Base-by-base conservation (phyloP, 2,113 vertebrate species). In the Notiomystis cincta region DNA sequence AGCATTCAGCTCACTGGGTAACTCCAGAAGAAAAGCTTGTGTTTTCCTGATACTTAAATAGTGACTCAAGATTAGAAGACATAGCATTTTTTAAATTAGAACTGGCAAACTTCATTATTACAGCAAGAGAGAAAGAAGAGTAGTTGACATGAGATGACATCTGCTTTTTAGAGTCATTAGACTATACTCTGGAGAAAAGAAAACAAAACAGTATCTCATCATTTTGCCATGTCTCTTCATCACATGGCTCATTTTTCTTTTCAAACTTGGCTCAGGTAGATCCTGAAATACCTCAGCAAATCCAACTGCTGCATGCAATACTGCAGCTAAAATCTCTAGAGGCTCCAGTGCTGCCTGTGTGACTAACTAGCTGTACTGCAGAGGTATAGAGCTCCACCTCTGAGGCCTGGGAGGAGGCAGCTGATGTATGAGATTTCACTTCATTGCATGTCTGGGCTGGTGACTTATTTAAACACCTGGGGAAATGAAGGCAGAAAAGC, bases 121-220 rank as follows among this genome's bases (percentile, higher is more conserved):
- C 25, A 30, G 28, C 7, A 64, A 82, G 53, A 67, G 53, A 85
- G 48, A 70, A 91, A 57, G 33, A 82, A 69, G 22, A 56, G 12
- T 44, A 88, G 53, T 54, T 54, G 77, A 71, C 27, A 20, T 60
- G n/a, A 89, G 35, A 67, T 60, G 61, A 69, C 61, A 69, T 79
- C 57, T 84, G 37, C 35, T 93, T 94, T 95, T 96, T 67, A 61
- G n/a, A 76, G n/a, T 72, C 82, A 72, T 56, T 76, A 79, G 77
- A 65, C 20, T 40, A n/a, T 66, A 64, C 25, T 13, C 44, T 44
- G 44, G 44, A 75, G 45, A 79, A 82, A 64, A 71, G 40, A 67
- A 82, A 89, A 50, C n/a, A 80, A 90, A 90, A 62, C n/a, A 70
- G 13, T 33, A 47, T 42, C 50, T 70, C 84, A n/a, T 89, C 2